Base-by-base conservation (phyloP, 2,113 vertebrate species). In the Triplophysa dalaica region DNA sequence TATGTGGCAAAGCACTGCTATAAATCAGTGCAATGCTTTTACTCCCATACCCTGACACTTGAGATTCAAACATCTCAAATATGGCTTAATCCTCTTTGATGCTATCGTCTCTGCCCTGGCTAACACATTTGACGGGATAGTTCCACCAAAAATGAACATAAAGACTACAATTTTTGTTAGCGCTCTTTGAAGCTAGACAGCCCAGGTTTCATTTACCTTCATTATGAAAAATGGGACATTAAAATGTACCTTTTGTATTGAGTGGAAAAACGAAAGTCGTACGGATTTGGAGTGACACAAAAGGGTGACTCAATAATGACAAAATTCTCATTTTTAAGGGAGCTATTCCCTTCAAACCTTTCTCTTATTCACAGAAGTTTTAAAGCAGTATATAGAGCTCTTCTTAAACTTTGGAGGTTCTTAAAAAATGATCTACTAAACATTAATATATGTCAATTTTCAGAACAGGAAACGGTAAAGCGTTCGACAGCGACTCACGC, bases 351-450 rank as follows among this genome's bases (percentile, higher is more conserved):
- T 75, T 60, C 60, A 81, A 38, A 65, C 63, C 48, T 75, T 60
- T 62, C 64, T 67, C 22, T 19, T 66, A 65, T 66, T 56, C 50
- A 56, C 26, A 62, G 38, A 67, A 81, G 58, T 70, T 77, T 72
- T 77, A 69, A 19, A 63, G 43, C 64, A 62, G 72, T 62, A 43
- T 22, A 5, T 43, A 64, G 24, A 48, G 60, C 60, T 63, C 4
- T 60, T 61, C 22, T 75, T 50, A 75, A 64, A 75, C 38, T 75
- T 63, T 38, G 22, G 60, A 70, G 38, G 41, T 79, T 66, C 33
- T 68, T 79, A 80, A 78, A 80, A 80, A 82, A 80, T 73, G 66
- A 77, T 74, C 56, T 43, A 66, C 54, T 78, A 65, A 84, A 70
- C 45, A 65, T 75, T 61, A 64, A 75, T 78, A 80, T 61, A 48